Base-by-base conservation (phyloP, 2,888 invertebrate species). In the Sarcophaga rosellei region DNA sequence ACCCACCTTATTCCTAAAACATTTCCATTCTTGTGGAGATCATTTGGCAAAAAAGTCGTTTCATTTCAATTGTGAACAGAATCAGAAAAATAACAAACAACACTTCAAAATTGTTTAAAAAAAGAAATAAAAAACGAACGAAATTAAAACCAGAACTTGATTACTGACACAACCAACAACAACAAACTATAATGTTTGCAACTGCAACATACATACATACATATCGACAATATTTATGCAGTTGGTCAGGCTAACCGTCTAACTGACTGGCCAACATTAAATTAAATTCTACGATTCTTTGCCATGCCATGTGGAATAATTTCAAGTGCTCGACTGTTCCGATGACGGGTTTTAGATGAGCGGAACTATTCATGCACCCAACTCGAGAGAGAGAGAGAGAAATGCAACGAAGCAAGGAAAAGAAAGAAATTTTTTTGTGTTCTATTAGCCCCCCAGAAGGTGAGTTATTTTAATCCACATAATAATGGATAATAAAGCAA, bases 381-480 rank as follows among this genome's bases (percentile, higher is more conserved):
- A 35, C 35, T 35, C 25, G 47, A 45, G 21, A 25, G 70, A 65
- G 81, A 61, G 65, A 45, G 21, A 25, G n/a, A 70, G 70, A 75
- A 70, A 70, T 81, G 45, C 63, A 25, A 63, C 59, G 70, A 70
- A 81, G 69, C 63, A 63, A 47, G 17, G 15, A 6, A 53, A 17
- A 66, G 47, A 15, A n/a, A 61, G 57, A 45, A 17, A 8, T 35
- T 35, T 35, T 8, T 35, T 10, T 35, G 0, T 35, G 2, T 10
- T 35, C 2, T 8, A 10, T 35, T 73, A 87, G 83, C 87, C 88
- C 88, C 88, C 88, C 88, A 88, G 88, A 88, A 88, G 88, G 88
- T 88, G 90, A 88, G 88, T 88, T 88, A 89, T 89, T 89, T 89
- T 89, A 89, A 89, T 88, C 89, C 87, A 87, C 88, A 86, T 87